Base-by-base conservation (phyloP, 1,140 invertebrate genomes). In the Lutraria rhynchaena region DNA sequence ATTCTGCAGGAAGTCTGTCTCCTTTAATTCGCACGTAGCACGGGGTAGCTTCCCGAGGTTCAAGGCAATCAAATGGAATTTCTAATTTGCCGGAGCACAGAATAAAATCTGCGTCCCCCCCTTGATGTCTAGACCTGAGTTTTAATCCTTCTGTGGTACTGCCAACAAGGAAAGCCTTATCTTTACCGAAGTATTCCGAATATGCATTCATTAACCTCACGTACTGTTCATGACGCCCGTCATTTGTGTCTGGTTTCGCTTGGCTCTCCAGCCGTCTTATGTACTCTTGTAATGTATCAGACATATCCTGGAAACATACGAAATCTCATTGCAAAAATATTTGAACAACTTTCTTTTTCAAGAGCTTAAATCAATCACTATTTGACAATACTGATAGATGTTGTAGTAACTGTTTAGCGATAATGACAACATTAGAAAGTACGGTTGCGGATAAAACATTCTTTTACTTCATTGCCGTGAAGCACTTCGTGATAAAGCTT, bases 71-170 rank as follows among this genome's bases (percentile, higher is more conserved):
- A 22, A 75, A 37, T 7, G 57, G 73, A 31, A 75, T 61, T 35
- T 46, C 57, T 22, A 75, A 46, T 49, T 55, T 75, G 7, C 73
- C 73, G n/a, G 73, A 75, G 17, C 55, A 57, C 22, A 75, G 0
- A 29, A 75, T 35, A 31, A 75, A 75, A 41, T 75, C 73, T 3
- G 73, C 73, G 44, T 75, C 73, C 15, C 73, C 73, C 33, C 58
- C 55, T 33, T 49, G 7, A 9, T 31, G 37, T 9, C 37, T 31
- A 13, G 24, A 35, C 33, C 73, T 57, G 2, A 61, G 44, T 31
- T 75, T 75, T 0, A 75, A 27, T 5, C 29, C 5, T 49, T 67
- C 63, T 13, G n/a, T 27, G 2, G 63, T 67, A 46, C 63, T 67
- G 44, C 63, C 63, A 13, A 67, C 63, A 15, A 46, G 49, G 19